Percentiles rank a stretch among this genome's conserved stretches.
phyloP scores from a whole-genome alignment of 1,140 invertebrate species.

The Sinonovacula constricta region DNA sequence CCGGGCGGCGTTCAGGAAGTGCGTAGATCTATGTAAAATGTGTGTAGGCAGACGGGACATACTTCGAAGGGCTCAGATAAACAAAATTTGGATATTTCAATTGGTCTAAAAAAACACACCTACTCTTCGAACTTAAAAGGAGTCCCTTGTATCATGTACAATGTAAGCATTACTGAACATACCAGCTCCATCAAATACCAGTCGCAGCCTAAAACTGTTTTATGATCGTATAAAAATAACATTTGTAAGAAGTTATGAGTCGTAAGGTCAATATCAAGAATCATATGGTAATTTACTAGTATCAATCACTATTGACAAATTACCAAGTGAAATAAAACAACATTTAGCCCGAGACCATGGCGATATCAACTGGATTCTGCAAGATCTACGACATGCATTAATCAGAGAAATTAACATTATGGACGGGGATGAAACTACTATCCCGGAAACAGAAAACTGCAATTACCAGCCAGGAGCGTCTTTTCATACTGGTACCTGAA shows the following conservation, averaged over 20 bases:
- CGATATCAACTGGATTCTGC: neutral
- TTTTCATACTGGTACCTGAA: no score
- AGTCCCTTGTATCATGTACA: no score
- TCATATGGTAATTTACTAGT: slow-evolving; percentile 5
- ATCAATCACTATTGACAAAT: slow-evolving; percentile 2
- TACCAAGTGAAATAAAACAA: neutral
- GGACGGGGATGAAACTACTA: slow-evolving; percentile 7
- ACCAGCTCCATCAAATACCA: slow-evolving; percentile 12
- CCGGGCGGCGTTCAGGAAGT: neutral
- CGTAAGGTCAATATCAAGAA: neutral
- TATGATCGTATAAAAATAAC: slow-evolving; percentile 44
- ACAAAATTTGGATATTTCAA: no score
- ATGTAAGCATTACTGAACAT: slow-evolving; percentile 45
- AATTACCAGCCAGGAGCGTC: no score
- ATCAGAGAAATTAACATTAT: slow-evolving; percentile 11
- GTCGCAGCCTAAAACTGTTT: slow-evolving; percentile 30
- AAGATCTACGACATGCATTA: neutral
- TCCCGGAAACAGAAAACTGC: no score
- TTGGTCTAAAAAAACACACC: neutral
- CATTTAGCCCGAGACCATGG: slow-evolving; percentile 11
- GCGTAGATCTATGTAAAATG: slow-evolving; percentile 4
- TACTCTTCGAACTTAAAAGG: no score
- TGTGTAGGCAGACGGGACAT: slow-evolving; percentile 8
- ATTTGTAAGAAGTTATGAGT: slow-evolving; percentile 16
- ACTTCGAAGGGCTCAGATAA: no score